Percentiles rank a stretch among this genome's conserved stretches.
Evolutionary conservation across 2,113 vertebrate species (phyloP).

Genomic region (Silurus meridionalis): DNA sequence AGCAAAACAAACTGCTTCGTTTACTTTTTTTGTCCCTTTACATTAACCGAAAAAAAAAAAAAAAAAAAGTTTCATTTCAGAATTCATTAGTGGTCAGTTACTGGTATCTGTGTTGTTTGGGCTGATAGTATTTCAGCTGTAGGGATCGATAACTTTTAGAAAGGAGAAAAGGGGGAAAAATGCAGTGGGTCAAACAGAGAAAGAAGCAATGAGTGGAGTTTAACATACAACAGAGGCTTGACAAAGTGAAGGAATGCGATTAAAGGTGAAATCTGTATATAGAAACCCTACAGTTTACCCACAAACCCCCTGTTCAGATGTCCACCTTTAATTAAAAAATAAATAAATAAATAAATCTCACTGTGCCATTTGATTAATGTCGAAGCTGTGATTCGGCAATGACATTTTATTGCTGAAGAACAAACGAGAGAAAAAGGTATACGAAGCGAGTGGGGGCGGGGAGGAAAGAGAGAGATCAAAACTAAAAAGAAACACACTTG

Average conservation of each 20-base stretch:
- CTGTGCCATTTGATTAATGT: constrained; percentile 6
- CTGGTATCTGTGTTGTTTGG: constrained; percentile 59
- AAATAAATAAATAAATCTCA: constrained; percentile 18
- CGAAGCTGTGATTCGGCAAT: not conserved
- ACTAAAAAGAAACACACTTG: constrained; percentile 61
- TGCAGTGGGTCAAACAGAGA: constrained; percentile 22
- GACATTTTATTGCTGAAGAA: constrained; percentile 17
- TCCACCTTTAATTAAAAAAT: constrained; percentile 57
- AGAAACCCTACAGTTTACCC: constrained; percentile 17
- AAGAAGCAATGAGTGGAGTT: constrained; percentile 49
- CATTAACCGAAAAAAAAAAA: constrained; percentile 61
- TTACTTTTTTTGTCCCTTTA: constrained; percentile 70
- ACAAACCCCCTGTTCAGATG: constrained; percentile 20
- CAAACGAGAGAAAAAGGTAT: not conserved
- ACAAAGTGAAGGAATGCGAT: constrained; percentile 37
- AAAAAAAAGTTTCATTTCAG: constrained; percentile 24
- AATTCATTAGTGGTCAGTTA: constrained; percentile 76
- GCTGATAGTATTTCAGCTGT: constrained; percentile 88
- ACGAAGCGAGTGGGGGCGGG: not conserved
- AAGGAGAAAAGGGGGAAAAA: constrained; percentile 24
- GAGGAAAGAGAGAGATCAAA: constrained; percentile 58
- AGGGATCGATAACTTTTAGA: constrained; percentile 80
- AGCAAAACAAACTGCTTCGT: constrained; percentile 89
- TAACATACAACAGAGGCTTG: constrained; percentile 47
- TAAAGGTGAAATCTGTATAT: constrained; percentile 58